Percentiles rank a stretch among this genome's conserved stretches.
Evolutionary conservation across 2,797 vertebrate genomes (phyloP).

Genomic region (Poecilia gillii): DNA sequence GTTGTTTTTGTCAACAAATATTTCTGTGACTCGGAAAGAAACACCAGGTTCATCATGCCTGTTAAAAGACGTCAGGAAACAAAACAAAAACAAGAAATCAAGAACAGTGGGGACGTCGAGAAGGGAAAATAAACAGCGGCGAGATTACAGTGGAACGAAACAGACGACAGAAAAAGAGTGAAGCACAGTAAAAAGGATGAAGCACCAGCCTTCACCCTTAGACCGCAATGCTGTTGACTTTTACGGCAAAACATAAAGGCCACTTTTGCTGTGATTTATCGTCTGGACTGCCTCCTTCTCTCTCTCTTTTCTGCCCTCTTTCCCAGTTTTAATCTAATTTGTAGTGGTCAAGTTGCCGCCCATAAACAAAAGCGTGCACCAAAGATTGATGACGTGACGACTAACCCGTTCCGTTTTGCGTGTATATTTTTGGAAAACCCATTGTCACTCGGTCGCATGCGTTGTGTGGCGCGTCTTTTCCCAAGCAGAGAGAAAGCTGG

Average conservation of each 20-base stretch:
- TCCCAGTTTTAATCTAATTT: conserved; percentile 69
- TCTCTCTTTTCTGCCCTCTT: conserved; percentile 37
- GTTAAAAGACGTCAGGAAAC: not conserved
- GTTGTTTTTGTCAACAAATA: not conserved
- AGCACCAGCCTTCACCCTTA: conserved; percentile 38
- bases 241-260: conserved; percentile 67
- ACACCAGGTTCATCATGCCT: not conserved
- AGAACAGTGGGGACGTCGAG: not conserved
- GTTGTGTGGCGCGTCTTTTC: conserved; percentile 35
- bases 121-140: conserved; percentile 33
- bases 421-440: conserved; percentile 34
- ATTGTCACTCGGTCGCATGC: conserved; percentile 23
- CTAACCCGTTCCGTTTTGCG: conserved; percentile 33
- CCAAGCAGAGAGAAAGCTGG: conserved; percentile 10
- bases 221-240: conserved; percentile 40
- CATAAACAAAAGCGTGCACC: conserved; percentile 51
- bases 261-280: conserved; percentile 67
- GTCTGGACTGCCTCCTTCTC: conserved; percentile 32
- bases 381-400: conserved; percentile 48
- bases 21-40: not conserved
- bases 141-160: conserved; percentile 22
- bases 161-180: conserved; percentile 22
- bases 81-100: not conserved
- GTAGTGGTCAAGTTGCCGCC: conserved; percentile 48
- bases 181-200: conserved; percentile 50